phyloP scores from a whole-genome alignment of 1,140 invertebrate genomes.

The Drosophila sp. region DNA sequence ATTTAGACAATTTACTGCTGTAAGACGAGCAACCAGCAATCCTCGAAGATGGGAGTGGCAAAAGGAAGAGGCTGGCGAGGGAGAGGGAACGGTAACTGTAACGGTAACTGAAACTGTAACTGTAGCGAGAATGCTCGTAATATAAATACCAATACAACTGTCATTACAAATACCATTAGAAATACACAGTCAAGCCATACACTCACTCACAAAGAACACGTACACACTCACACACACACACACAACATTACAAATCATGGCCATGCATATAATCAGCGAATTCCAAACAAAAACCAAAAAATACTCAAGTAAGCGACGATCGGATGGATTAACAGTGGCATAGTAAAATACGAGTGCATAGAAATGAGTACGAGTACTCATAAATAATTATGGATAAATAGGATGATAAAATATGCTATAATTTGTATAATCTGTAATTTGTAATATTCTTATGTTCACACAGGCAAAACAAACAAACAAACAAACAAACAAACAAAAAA shows the following conservation, averaged over 20 bases:
- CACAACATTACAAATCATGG: constrained; percentile 67
- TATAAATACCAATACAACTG: constrained; percentile 41
- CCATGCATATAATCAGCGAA: constrained; percentile 81
- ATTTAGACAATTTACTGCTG: constrained; percentile 77
- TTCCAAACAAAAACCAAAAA: constrained; percentile 70
- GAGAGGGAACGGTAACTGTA: constrained; percentile 8
- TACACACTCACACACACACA: constrained; percentile 34
- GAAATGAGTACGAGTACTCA: constrained; percentile 12
- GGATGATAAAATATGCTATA: constrained; percentile 35
- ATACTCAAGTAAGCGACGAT: constrained; percentile 72
- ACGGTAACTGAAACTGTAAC: constrained; percentile 29
- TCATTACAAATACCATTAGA: constrained; percentile 24
- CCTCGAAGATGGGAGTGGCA: background rate
- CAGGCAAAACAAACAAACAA: constrained; percentile 25
- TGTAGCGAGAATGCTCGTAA: constrained; percentile 14
- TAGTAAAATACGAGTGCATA: constrained; percentile 33
- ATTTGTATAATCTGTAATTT: constrained; percentile 43
- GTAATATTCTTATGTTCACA: constrained; percentile 49
- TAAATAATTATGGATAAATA: constrained; percentile 30
- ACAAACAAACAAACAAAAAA: too few species aligned
- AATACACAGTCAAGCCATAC: constrained; percentile 9
- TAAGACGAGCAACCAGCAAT: constrained; percentile 37
- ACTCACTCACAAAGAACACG: constrained; percentile 33
- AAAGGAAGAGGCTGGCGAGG: too few species aligned
- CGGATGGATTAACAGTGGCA: constrained; percentile 55